phyloP scores from a whole-genome alignment of 2,888 invertebrate species.

The Thera obeliscata region DNA sequence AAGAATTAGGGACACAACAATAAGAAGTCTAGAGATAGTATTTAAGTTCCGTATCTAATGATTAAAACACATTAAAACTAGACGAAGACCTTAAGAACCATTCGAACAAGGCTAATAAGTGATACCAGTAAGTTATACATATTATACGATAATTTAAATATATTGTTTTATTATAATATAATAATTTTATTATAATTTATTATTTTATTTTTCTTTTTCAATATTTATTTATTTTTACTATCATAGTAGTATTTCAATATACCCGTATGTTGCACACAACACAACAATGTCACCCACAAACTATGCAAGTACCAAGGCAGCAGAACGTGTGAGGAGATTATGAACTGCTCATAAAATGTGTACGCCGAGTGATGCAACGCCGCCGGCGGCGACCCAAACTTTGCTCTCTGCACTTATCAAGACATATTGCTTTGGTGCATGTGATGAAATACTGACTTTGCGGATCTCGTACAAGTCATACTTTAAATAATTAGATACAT shows the following conservation, averaged over 20 bases:
- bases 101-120: too few relatives aligned
- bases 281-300: conserved; percentile 11
- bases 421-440: conserved; percentile 55
- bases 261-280: neutral
- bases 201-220: too few relatives aligned
- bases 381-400: conserved; percentile 52
- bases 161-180: too few relatives aligned
- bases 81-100: too few relatives aligned
- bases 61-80: too few relatives aligned
- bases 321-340: conserved; percentile 51
- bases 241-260: neutral
- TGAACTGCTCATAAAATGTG: conserved; percentile 48
- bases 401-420: conserved; percentile 63
- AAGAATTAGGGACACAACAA: too few relatives aligned
- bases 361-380: conserved; percentile 52
- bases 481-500: neutral
- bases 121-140: too few relatives aligned
- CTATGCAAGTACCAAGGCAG: conserved; percentile 45
- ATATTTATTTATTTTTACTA: too few relatives aligned
- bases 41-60: too few relatives aligned
- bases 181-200: too few relatives aligned
- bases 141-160: too few relatives aligned
- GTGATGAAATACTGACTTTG: conserved; percentile 42
- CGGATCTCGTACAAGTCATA: neutral
- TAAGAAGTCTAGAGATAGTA: too few relatives aligned